Conservation (phyloP, 2,797 vertebrate species). For the Pangasius macronema region DNA sequence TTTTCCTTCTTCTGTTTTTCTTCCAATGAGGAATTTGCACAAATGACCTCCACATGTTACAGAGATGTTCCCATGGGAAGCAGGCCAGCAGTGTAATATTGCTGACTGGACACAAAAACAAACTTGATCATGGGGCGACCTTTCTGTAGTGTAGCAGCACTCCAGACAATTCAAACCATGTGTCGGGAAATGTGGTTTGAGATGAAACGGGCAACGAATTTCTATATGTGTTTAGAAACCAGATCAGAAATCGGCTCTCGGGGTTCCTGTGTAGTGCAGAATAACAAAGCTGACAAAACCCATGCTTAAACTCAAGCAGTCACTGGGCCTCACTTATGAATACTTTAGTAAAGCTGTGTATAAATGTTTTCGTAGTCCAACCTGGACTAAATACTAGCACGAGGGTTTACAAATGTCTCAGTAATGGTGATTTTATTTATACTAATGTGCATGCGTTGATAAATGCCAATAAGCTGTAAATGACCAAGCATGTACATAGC, state of each 20-base stretch:
- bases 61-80: conserved; percentile 67
- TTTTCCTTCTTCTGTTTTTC: conserved; percentile 55
- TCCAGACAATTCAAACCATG: neutral
- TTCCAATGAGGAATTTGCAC: conserved; percentile 64
- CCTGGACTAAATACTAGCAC: neutral
- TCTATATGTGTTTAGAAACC: neutral
- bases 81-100: conserved; percentile 64
- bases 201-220: neutral
- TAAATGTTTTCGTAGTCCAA: neutral
- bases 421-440: neutral
- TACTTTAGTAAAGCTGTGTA: neutral
- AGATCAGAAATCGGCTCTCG: conserved; percentile 7
- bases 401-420: neutral
- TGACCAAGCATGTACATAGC: neutral
- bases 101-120: conserved; percentile 72
- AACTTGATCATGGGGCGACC: conserved; percentile 12
- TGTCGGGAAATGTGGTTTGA: conserved; percentile 10
- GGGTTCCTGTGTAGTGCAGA: conserved; percentile 14
- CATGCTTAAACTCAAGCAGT: neutral
- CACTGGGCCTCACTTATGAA: neutral
- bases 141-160: neutral
- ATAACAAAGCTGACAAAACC: conserved; percentile 3
- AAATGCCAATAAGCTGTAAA: neutral
- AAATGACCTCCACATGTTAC: conserved; percentile 75
- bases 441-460: neutral